Percentiles rank a stretch among this genome's conserved stretches.
phyloP scores from a whole-genome alignment of 2,888 invertebrate genomes.

The Caenorhabditis sp. region DNA sequence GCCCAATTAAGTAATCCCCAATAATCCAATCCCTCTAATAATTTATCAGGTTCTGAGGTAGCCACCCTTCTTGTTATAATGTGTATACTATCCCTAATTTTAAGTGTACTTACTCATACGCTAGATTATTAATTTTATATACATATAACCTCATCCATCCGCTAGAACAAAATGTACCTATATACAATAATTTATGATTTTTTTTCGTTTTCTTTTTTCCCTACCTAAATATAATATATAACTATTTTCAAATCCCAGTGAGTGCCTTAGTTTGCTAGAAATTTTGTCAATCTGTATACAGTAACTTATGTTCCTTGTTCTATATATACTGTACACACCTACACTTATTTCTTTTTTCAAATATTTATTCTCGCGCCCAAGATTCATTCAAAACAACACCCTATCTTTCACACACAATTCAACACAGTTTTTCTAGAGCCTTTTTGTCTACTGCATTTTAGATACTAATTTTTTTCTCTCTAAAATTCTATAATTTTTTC shows the following conservation, averaged over 20 bases:
- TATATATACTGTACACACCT: neutral
- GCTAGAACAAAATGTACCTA: neutral
- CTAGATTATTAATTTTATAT: neutral
- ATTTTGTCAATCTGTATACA: neutral
- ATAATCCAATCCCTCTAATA: conserved; percentile 8
- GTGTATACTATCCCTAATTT: neutral
- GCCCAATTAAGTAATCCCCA: conserved; percentile 54
- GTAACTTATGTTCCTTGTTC: neutral
- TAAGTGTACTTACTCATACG: neutral
- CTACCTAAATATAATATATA: neutral
- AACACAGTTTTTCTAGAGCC: neutral
- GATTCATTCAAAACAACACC: neutral
- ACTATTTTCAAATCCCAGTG: neutral
- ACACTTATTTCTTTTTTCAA: neutral
- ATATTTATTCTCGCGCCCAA: neutral
- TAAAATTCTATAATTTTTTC: neutral
- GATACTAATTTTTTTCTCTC: neutral
- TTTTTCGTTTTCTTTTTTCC: too few species aligned
- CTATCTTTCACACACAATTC: neutral
- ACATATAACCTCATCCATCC: neutral
- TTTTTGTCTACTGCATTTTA: neutral
- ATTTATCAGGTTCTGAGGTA: neutral
- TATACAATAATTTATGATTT: neutral
- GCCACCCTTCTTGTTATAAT: neutral
- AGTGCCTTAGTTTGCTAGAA: neutral